Evolutionary conservation across 2,797 vertebrate species (phyloP), one percentile per base, ranked within the genome.

Genomic region (Crenuchus spilurus): DNA sequence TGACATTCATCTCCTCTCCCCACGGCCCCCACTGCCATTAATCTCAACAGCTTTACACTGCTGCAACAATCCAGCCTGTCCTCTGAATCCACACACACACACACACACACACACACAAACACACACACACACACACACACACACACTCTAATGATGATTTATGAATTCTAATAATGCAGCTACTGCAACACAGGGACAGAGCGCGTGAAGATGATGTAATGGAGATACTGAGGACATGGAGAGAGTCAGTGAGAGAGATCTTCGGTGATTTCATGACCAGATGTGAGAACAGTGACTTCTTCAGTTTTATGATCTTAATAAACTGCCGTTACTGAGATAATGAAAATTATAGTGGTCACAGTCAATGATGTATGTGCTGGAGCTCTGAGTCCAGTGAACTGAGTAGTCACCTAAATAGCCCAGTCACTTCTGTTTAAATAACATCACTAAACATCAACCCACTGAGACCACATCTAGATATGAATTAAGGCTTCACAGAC

Each of bases 131-230:
- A 52, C 4, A 64, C 24, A 35, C n/a, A 41, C 55, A 51, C 49
- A 51, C 24, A 33, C 41, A 51, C 26, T 72, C 30, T 28, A 66
- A 75, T 48, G 78, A 80, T 82, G 84, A 88, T 87, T 88, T 87
- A 91, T 90, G 86, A 88, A 90, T 85, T 83, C 76, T 80, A 85
- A 87, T 86, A 76, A 83, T 76, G 85, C 85, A 84, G 55, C 54
- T 70, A 80, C 68, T 75, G 65, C 60, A 70, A 72, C 70, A 64
- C 14, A 18, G 84, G 82, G 80, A 84, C 85, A 84, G 67, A 28
- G 68, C 46, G 16, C 13, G 28, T 69, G 64, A 70, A 66, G 10
- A 67, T 61, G 67, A 60, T 61, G 82, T 55, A 63, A 70, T 20
- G 39, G 33, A 24, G 55, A 52, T 13, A 61, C 39, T 28, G 61